Base-by-base conservation (phyloP, 2,113 vertebrate species). In the Pampusana beccarii region DNA sequence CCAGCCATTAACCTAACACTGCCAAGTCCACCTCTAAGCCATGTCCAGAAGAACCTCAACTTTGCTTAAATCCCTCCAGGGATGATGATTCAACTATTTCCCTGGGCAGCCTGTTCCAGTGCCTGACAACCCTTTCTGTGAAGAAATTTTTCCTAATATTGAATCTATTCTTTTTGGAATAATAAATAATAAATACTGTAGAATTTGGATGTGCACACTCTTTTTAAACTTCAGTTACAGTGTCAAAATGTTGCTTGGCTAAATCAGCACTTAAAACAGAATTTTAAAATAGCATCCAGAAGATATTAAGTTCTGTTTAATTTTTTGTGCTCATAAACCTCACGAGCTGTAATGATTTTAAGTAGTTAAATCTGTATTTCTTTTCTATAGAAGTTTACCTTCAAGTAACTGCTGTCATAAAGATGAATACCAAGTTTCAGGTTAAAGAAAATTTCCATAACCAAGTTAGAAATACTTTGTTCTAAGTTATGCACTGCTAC, bases 391-490 rank as follows among this genome's bases (percentile, higher is more conserved):
- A 87, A 91, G 17, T 58, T 70, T 94, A 36, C 48, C 80, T 65
- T 75, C 83, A 92, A 80, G 86, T 86, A 97, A 95, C 31, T 89
- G 38, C 18, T 90, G 66, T 84, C 66, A 50, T 95, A 82, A 65
- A 92, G 53, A 86, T 86, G 60, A 92, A 91, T 69, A 77, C 38
- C 60, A 93, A 67, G 31, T 92, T 96, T 93, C 61, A 92, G 14
- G 40, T 70, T 71, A 94, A 84, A 94, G 60, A 80, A 88, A 70
- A 90, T 71, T 91, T 97, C 92, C 90, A 64, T 28, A 94, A 92
- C n/a, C 29, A 71, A 78, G 40, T 72, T 80, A 90, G 84, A 96
- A 97, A 96, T 92, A 93, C 64, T 75, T 91, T 91, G 25, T 83
- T 96, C 78, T 85, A 94, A 96, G 86, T 56, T 66, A 78, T 62